Evolutionary conservation across 2,113 vertebrate species (phyloP).

Genomic region (Microcebus lehilahytsara): DNA sequence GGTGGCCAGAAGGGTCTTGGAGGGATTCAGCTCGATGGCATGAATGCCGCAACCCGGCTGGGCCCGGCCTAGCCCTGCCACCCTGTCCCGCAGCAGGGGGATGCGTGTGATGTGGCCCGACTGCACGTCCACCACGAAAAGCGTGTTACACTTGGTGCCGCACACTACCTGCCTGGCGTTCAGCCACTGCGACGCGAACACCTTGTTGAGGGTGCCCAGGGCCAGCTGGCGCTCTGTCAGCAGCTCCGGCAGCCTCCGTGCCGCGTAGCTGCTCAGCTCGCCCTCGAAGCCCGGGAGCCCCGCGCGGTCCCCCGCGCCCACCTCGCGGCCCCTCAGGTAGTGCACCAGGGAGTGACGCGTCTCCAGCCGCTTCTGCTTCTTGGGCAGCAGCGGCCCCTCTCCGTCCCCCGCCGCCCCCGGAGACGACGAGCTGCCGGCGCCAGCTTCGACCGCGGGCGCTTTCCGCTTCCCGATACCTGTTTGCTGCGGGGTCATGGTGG

Average conservation of each 20-base stretch:
- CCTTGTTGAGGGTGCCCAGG: conserved; percentile 68
- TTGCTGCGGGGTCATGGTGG: conserved; percentile 48
- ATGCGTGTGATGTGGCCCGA: conserved; percentile 2
- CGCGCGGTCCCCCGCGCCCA: background rate
- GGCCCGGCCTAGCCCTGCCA: rapidly evolving
- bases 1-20: conserved; percentile 64
- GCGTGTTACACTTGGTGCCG: conserved; percentile 73
- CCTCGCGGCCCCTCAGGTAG: conserved; percentile 42
- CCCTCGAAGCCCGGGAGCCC: background rate
- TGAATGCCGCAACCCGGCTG: conserved; percentile 52
- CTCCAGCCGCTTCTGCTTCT: background rate
- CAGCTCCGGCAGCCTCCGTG: conserved; percentile 7
- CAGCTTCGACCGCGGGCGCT: background rate
- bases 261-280: background rate
- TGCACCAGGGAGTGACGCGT: conserved; percentile 13
- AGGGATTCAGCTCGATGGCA: conserved; percentile 69
- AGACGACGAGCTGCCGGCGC: background rate
- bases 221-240: conserved; percentile 41
- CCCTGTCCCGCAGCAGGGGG: conserved; percentile 48
- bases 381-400: background rate
- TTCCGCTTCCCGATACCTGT: conserved; percentile 68
- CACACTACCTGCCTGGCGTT: conserved; percentile 71
- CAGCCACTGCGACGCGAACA: conserved; percentile 73
- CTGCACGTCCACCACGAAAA: conserved; percentile 64
- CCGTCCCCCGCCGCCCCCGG: background rate